Conservation (phyloP, 2,888 invertebrate species). For the Hirtodrosophila cameraria region DNA sequence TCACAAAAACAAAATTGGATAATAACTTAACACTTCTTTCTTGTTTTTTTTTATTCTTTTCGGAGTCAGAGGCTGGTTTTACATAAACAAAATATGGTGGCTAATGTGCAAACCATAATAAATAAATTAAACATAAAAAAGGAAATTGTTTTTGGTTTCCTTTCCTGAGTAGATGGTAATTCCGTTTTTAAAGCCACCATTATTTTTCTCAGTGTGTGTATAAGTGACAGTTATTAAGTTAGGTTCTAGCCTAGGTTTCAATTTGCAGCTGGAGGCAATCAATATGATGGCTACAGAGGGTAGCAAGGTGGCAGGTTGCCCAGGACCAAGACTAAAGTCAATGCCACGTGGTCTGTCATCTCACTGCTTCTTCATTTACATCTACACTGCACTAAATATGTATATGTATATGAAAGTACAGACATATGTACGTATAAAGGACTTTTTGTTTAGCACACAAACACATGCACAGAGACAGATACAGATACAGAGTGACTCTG, state of each 20-base stretch:
- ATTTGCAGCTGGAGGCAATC: constrained; percentile 43
- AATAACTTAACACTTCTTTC: too few species aligned
- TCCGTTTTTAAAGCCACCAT: too few species aligned
- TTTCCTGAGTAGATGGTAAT: too few species aligned
- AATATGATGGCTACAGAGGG: constrained; percentile 30
- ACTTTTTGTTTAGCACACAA: constrained; percentile 59
- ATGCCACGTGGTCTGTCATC: constrained; percentile 52
- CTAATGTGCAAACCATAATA: too few species aligned
- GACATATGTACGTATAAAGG: constrained; percentile 45
- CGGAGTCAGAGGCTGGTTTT: too few species aligned
- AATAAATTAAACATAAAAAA: too few species aligned
- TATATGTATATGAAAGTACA: constrained; percentile 27
- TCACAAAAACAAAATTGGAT: too few species aligned
- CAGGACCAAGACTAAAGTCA: constrained; percentile 57
- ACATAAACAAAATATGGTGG: too few species aligned
- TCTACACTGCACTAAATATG: constrained; percentile 27
- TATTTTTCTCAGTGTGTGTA: too few species aligned
- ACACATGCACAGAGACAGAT: constrained; percentile 16
- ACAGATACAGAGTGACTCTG: constrained; percentile 54
- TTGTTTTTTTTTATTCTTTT: too few species aligned
- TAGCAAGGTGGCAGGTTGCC: not conserved
- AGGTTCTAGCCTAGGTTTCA: constrained; percentile 22
- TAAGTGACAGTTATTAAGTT: constrained; percentile 51
- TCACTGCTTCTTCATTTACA: constrained; percentile 18
- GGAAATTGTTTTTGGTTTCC: too few species aligned